phyloP scores from a whole-genome alignment of 1,140 invertebrate genomes.

The Anoplolepis gracilipes region DNA sequence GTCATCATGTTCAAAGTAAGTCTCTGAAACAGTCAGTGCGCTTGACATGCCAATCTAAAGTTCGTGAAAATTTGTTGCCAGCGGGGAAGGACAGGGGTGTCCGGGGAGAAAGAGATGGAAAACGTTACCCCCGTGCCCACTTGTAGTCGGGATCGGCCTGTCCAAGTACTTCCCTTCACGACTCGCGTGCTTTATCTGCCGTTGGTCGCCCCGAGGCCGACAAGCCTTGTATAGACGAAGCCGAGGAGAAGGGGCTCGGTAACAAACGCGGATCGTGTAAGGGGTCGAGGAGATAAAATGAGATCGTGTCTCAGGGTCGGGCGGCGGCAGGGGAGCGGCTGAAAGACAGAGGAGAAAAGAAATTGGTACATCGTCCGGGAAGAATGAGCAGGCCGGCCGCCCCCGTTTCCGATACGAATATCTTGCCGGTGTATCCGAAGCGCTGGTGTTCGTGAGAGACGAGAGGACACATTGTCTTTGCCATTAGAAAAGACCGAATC shows the following conservation, averaged over 20 bases:
- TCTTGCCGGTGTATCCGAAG: neutral
- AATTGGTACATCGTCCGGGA: slow-evolving; percentile 82
- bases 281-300: slow-evolving; percentile 84
- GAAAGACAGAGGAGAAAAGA: slow-evolving; percentile 79
- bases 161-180: slow-evolving; percentile 64
- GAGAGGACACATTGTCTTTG: slow-evolving; percentile 28
- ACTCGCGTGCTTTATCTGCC: slow-evolving; percentile 77
- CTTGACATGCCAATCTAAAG: slow-evolving; percentile 65
- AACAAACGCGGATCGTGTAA: slow-evolving; percentile 84
- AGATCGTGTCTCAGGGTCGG: slow-evolving; percentile 81
- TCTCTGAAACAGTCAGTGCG: slow-evolving; percentile 29
- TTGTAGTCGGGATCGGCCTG: slow-evolving; percentile 64
- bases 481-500: slow-evolving; percentile 42
- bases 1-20: neutral
- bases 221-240: slow-evolving; percentile 58
- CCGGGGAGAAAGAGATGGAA: neutral
- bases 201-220: slow-evolving; percentile 70
- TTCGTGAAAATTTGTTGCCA: slow-evolving; percentile 1
- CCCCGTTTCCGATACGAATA: slow-evolving; percentile 34
- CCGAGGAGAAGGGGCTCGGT: slow-evolving; percentile 59
- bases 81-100: neutral
- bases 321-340: slow-evolving; percentile 50
- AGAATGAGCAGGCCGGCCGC: slow-evolving; percentile 68
- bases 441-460: too few species aligned
- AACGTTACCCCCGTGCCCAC: slow-evolving; percentile 62